Conservation (phyloP, 2,888 invertebrate genomes). For the Synanthedon vespiformis region DNA sequence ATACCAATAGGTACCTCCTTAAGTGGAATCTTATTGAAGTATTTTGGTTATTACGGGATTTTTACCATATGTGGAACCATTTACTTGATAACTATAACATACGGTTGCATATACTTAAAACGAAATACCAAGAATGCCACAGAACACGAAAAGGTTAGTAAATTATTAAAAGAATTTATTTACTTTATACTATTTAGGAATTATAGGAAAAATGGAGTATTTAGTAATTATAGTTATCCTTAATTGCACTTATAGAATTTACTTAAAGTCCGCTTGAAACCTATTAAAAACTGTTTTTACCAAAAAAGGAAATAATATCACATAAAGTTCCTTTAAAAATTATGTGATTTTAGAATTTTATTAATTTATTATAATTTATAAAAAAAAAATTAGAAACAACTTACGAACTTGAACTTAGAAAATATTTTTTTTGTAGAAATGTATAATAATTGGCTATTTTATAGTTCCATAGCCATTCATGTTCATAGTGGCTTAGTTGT, state of each 20-base stretch:
- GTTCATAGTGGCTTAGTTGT: too few species aligned
- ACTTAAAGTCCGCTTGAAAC: not conserved
- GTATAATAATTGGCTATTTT: too few species aligned
- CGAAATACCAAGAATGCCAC: slow-evolving; percentile 35
- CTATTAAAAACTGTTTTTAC: not conserved
- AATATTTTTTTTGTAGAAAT: too few species aligned
- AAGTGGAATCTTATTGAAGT: slow-evolving; percentile 59
- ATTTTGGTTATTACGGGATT: slow-evolving; percentile 54
- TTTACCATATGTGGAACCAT: slow-evolving; percentile 39
- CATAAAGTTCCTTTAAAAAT: too few species aligned
- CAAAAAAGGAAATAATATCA: too few species aligned
- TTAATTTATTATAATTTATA: too few species aligned
- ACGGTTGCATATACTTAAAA: slow-evolving; percentile 40
- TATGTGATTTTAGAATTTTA: too few species aligned
- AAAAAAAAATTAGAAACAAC: too few species aligned
- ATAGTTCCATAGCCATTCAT: too few species aligned
- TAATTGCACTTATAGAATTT: too few species aligned
- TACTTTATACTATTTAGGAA: not conserved
- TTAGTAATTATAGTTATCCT: too few species aligned
- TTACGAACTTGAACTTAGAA: too few species aligned
- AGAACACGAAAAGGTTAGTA: slow-evolving; percentile 29
- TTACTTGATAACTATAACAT: slow-evolving; percentile 49
- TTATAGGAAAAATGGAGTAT: not conserved
- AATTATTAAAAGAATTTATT: not conserved
- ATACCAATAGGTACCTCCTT: slow-evolving; percentile 68